Conservation (phyloP, 1,140 invertebrate genomes). For the Procambarus clarkii region DNA sequence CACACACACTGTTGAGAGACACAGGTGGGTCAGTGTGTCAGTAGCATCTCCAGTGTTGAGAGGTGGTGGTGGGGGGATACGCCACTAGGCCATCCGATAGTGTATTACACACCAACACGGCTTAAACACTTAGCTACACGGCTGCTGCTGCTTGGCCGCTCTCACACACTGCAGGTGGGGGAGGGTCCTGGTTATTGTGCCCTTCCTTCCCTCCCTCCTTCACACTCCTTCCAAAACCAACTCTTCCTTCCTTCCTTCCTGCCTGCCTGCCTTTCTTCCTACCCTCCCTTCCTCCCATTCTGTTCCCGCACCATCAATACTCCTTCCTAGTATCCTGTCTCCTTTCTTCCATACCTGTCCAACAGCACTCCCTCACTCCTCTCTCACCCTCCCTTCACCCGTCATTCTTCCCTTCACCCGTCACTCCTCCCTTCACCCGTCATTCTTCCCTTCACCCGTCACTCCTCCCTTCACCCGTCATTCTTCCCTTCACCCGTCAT, state of each 20-base stretch:
- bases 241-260: neutral
- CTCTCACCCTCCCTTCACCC: too few relatives aligned
- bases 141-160: too few relatives aligned
- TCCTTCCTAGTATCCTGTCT: neutral
- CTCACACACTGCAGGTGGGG: too few relatives aligned
- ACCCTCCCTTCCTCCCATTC: neutral
- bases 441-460: too few relatives aligned
- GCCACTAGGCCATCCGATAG: neutral
- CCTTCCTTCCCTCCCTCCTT: too few relatives aligned
- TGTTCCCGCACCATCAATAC: neutral
- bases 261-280: neutral
- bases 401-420: too few relatives aligned
- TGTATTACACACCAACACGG: neutral
- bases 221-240: too few relatives aligned
- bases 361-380: too few relatives aligned
- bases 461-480: too few relatives aligned
- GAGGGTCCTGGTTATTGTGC: too few relatives aligned
- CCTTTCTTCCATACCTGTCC: neutral
- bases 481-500: too few relatives aligned
- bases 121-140: neutral
- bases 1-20: neutral
- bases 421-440: too few relatives aligned
- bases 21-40: neutral
- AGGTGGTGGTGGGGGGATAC: neutral
- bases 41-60: neutral